phyloP scores from a whole-genome alignment of 2,113 vertebrate genomes.

The Pelecanus crispus region DNA sequence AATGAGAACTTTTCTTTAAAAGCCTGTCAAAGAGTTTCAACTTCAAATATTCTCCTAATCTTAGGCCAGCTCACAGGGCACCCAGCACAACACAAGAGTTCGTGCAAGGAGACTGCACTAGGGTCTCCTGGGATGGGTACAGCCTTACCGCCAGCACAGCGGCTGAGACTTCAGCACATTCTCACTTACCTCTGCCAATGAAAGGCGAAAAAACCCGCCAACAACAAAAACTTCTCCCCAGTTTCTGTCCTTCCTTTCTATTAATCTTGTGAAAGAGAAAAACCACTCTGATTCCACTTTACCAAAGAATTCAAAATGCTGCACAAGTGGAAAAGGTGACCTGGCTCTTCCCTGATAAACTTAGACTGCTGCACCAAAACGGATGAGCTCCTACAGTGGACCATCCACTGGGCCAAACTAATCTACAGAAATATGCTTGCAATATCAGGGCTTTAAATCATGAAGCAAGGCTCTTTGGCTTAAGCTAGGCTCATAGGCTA shows the following conservation, averaged over 20 bases:
- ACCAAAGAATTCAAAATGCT: neutral
- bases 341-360: neutral
- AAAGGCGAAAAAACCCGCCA: neutral
- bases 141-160: neutral
- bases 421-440: neutral
- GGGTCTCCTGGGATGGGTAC: neutral
- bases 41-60: neutral
- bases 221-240: rapidly evolving
- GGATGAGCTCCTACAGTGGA: rapidly evolving
- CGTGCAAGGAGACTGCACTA: neutral
- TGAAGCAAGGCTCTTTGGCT: neutral
- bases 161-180: neutral
- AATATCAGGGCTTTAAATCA: neutral
- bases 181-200: neutral
- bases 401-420: neutral
- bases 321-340: neutral
- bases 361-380: neutral
- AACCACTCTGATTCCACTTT: neutral
- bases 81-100: neutral
- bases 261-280: neutral
- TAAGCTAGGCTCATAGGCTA: neutral
- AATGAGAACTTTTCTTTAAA: neutral
- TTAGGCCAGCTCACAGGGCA: neutral
- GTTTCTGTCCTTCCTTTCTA: neutral
- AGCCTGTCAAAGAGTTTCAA: neutral